Evolutionary conservation across 2,113 vertebrate genomes (phyloP).

Genomic region (Cariama cristata): DNA sequence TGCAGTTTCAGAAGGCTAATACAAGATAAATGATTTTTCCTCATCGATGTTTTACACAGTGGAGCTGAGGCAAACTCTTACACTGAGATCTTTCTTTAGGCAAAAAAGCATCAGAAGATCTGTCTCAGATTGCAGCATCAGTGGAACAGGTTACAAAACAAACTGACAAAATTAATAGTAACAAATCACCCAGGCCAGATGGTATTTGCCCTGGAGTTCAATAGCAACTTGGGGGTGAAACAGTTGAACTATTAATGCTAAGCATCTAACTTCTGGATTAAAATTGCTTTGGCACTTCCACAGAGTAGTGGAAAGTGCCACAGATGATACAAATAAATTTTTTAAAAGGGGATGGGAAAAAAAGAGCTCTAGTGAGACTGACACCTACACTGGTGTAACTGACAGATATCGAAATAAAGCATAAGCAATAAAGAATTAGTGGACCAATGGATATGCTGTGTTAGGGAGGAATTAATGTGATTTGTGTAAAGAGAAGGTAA

Average conservation of each 20-base stretch:
- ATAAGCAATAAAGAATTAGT: not conserved
- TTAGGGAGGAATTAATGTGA: not conserved
- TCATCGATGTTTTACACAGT: not conserved
- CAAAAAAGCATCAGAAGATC: not conserved
- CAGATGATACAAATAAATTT: not conserved
- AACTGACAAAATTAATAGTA: not conserved
- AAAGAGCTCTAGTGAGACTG: not conserved
- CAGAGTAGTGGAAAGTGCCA: not conserved
- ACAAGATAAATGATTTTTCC: not conserved
- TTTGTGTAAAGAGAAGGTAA: not conserved
- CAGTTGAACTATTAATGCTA: not conserved
- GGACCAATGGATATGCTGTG: not conserved
- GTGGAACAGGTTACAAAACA: not conserved
- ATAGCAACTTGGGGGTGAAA: not conserved
- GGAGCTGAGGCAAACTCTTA: not conserved
- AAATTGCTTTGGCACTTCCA: not conserved
- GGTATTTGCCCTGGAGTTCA: not conserved
- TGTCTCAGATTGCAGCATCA: not conserved
- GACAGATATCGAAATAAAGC: not conserved
- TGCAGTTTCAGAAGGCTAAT: not conserved
- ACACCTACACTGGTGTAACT: not conserved
- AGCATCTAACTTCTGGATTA: not conserved
- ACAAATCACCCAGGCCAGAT: not conserved
- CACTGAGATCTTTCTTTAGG: not conserved
- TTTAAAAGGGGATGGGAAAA: not conserved